Evolutionary conservation across 2,113 vertebrate genomes (phyloP).

Genomic region (Eurystomus gularis): DNA sequence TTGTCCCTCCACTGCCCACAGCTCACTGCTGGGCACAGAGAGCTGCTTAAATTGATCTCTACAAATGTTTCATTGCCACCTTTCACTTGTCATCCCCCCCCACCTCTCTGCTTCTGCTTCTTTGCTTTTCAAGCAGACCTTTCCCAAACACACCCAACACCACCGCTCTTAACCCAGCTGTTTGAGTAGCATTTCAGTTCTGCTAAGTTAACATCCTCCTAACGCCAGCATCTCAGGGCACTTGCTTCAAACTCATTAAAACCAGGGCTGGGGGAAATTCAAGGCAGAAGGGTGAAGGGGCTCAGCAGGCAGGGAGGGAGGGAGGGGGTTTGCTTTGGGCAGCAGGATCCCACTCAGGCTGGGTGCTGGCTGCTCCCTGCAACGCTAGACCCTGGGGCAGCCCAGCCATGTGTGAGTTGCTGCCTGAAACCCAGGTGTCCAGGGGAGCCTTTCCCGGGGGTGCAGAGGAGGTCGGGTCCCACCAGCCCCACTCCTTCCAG

Average conservation of each 20-base stretch:
- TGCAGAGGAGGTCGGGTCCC: fast-evolving
- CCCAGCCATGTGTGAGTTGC: fast-evolving
- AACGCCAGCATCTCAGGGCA: fast-evolving
- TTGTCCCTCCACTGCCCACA: too few relatives aligned
- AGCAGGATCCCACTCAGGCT: neutral
- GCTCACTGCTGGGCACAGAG: neutral
- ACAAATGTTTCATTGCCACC: neutral
- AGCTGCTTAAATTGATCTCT: neutral
- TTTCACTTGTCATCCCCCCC: neutral
- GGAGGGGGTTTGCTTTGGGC: neutral
- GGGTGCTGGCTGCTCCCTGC: neutral
- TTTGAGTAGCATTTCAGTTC: too few relatives aligned
- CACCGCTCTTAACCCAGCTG: neutral
- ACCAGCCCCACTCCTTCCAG: neutral
- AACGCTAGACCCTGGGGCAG: fast-evolving
- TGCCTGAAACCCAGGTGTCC: fast-evolving
- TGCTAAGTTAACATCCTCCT: neutral
- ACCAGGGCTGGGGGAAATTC: too few relatives aligned
- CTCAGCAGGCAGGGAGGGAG: neutral
- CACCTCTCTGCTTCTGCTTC: fast-evolving
- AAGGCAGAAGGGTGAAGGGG: neutral
- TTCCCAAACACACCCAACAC: neutral
- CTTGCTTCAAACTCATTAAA: fast-evolving
- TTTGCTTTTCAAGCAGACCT: neutral
- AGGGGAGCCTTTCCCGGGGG: neutral